phyloP scores from a whole-genome alignment of 2,113 vertebrate genomes.

The Lipotes vexillifer region DNA sequence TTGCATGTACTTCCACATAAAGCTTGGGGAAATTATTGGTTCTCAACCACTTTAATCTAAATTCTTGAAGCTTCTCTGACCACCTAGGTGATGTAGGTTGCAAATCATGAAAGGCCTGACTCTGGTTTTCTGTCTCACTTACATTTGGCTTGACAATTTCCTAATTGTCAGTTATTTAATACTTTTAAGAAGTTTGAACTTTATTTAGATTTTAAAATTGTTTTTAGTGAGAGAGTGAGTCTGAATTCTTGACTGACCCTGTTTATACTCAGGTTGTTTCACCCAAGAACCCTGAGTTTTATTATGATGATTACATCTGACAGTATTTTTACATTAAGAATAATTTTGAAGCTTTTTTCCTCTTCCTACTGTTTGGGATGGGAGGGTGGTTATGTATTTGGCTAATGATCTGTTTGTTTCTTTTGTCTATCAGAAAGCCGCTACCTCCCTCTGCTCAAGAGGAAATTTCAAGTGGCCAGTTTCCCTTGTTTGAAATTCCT shows the following conservation, averaged over 20 bases:
- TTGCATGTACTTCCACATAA: background rate
- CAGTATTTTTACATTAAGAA: background rate
- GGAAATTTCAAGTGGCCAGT: background rate
- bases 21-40: background rate
- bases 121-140: background rate
- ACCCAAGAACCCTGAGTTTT: background rate
- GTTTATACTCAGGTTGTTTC: background rate
- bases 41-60: background rate
- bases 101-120: background rate
- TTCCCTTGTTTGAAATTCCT: slow-evolving; percentile 4
- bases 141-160: background rate
- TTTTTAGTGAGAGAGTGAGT: background rate
- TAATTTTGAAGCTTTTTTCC: background rate
- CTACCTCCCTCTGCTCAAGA: background rate
- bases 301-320: background rate
- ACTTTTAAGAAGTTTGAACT: background rate
- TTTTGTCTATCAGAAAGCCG: background rate
- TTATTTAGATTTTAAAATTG: background rate
- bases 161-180: background rate
- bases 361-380: background rate
- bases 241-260: background rate
- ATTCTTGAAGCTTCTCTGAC: background rate
- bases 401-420: background rate
- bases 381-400: background rate
- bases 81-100: background rate